Percentiles rank a stretch among this genome's conserved stretches.
phyloP scores from a whole-genome alignment of 2,797 vertebrate species.

The Thaleichthys pacificus region DNA sequence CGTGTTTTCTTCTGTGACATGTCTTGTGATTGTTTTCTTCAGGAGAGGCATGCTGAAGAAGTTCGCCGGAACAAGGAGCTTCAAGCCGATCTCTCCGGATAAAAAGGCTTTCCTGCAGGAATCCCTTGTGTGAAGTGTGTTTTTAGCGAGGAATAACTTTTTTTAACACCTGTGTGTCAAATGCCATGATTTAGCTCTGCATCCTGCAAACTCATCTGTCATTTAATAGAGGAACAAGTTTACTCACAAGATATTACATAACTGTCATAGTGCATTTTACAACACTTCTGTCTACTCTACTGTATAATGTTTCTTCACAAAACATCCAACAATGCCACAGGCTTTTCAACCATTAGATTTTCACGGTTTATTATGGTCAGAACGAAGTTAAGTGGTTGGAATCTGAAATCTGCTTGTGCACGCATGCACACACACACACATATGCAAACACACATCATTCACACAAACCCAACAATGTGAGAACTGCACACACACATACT shows the following conservation, averaged over 20 bases:
- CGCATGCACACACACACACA: slow-evolving; percentile 12
- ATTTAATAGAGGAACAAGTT: slow-evolving; percentile 32
- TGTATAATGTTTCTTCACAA: slow-evolving; percentile 6
- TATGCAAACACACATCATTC: background rate
- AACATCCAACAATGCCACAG: slow-evolving; percentile 4
- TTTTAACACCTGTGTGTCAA: slow-evolving; percentile 30
- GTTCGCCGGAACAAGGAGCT: slow-evolving; percentile 89
- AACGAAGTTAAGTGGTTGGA: slow-evolving; percentile 11
- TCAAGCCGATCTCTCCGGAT: slow-evolving; percentile 84
- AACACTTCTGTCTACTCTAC: slow-evolving; percentile 9
- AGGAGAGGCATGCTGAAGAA: slow-evolving; percentile 84
- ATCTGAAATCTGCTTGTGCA: slow-evolving; percentile 15
- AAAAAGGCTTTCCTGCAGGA: slow-evolving; percentile 62
- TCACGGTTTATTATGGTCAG: slow-evolving; percentile 15
- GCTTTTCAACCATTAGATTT: slow-evolving; percentile 20
- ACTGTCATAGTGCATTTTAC: slow-evolving; percentile 11
- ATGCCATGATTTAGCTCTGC: slow-evolving; percentile 31
- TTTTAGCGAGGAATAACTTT: slow-evolving; percentile 28
- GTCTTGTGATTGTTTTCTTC: slow-evolving; percentile 16
- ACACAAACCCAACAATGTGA: slow-evolving; percentile 1
- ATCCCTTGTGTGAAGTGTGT: slow-evolving; percentile 41
- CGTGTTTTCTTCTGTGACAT: background rate
- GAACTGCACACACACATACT: background rate
- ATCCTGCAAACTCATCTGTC: slow-evolving; percentile 28
- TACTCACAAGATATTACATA: slow-evolving; percentile 26